Evolutionary conservation across 2,888 invertebrate genomes (phyloP), one percentile per base, ranked within the genome.

Genomic region (Neoascia interrupta): DNA sequence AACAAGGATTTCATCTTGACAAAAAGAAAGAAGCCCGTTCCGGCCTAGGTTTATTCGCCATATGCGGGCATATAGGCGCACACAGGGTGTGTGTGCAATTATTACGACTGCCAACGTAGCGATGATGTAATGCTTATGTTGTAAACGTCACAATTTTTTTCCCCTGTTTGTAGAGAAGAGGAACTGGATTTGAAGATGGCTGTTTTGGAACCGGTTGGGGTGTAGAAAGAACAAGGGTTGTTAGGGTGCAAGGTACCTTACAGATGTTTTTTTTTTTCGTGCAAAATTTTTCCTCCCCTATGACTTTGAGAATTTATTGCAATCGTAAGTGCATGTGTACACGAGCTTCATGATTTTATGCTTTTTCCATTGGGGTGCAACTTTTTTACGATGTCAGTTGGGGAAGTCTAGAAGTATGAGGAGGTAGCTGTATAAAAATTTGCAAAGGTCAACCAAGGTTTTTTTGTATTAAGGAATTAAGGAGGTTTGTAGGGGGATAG

Each of bases 291-390:
- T 26, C 49, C 21, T 11, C 5, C n/a, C 15, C 45, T 15, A 31
- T 58, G 76, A 60, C 70, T 76, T 72, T 64, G 64, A 66, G 72
- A 36, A 76, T 58, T 66, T 76, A 76, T 76, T 76, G 64, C 64
- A 66, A 53, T 36, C 58, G 58, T 60, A 34, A 47, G 39, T 58
- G 70, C 43, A 64, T 45, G 51, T 51, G 51, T 53, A 72, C 76
- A 64, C 64, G 76, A 76, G 76, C 70, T 76, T 76, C 64, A 76
- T 72, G 70, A 64, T 72, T 76, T 76, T 64, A 72, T 76, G 41
- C 6, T n/a, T 31, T 56, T 34, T 43, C 34, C 15, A 45, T 47
- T 26, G 18, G 37, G 28, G 13, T 26, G 23, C n/a, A 8, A 5
- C 8, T 6, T 21, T 36, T 45, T 53, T 13, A 36, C 8, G 43